phyloP scores from a whole-genome alignment of 2,888 invertebrate genomes.

The Acronicta leporina region DNA sequence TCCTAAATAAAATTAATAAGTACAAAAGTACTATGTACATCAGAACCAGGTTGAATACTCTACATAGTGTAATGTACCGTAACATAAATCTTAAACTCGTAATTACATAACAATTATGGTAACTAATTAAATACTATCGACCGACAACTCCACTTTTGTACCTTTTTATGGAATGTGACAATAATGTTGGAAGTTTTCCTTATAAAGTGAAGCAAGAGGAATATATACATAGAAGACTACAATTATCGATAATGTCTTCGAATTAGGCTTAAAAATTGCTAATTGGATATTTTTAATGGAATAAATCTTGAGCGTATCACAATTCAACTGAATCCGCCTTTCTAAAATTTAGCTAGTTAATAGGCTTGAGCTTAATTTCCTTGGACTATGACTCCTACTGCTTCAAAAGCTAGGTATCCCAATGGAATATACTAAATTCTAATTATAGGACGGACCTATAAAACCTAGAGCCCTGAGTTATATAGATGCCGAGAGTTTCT shows the following conservation, averaged over 20 bases:
- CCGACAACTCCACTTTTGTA: conserved; percentile 61
- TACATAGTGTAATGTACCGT: conserved; percentile 23
- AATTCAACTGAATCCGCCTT: background rate
- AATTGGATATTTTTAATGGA: conserved; percentile 13
- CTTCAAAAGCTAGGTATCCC: background rate
- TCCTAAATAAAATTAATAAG: conserved; percentile 10
- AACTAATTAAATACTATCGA: conserved; percentile 72
- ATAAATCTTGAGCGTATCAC: background rate
- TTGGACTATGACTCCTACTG: background rate
- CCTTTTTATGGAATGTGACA: conserved; percentile 57
- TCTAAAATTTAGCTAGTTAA: background rate
- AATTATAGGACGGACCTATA: conserved; percentile 49
- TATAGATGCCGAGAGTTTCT: conserved; percentile 17
- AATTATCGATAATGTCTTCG: conserved; percentile 3
- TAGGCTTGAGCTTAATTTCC: background rate
- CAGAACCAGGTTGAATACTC: conserved; percentile 40
- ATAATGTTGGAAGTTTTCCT: conserved; percentile 22
- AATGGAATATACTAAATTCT: conserved; percentile 21
- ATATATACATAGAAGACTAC: conserved; percentile 8
- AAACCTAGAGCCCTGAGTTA: conserved; percentile 29
- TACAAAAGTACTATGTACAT: conserved; percentile 18
- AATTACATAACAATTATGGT: conserved; percentile 66
- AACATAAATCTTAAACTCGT: conserved; percentile 52
- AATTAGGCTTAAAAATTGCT: conserved; percentile 12
- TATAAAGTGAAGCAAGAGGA: conserved; percentile 16